Conservation (phyloP, 2,113 vertebrate genomes). For the Gadus macrocephalus region DNA sequence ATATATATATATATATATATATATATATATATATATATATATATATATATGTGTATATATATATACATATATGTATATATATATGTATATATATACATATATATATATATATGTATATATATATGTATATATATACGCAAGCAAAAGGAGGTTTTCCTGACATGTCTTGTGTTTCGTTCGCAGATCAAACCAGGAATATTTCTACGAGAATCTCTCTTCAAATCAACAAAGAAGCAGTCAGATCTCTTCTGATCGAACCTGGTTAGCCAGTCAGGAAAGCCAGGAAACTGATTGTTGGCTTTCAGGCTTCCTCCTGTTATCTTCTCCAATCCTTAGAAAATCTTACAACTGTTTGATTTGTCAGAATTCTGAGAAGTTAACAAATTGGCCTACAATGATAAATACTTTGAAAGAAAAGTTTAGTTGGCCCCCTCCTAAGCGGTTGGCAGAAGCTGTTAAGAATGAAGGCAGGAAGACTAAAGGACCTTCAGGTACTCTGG, state of each 20-base stretch:
- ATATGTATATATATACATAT: too few species aligned
- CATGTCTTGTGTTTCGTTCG: not conserved
- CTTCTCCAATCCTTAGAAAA: not conserved
- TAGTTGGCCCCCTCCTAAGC: not conserved
- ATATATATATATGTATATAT: too few species aligned
- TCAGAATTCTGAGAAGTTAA: not conserved
- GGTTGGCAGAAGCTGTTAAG: conserved; percentile 4
- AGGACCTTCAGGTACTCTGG: fast-evolving
- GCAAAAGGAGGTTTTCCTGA: not conserved
- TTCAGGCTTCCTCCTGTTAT: not conserved
- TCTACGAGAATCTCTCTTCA: not conserved
- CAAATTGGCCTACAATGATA: not conserved
- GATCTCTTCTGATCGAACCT: not conserved
- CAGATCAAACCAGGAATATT: not conserved
- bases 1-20: too few species aligned
- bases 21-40: too few species aligned
- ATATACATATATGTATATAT: too few species aligned
- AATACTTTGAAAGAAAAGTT: too few species aligned
- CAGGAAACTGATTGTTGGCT: not conserved
- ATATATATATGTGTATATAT: too few species aligned
- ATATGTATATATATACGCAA: not conserved
- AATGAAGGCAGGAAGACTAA: not conserved
- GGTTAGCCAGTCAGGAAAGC: too few species aligned
- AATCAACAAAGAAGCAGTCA: too few species aligned
- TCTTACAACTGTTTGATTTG: not conserved